Percentiles rank a stretch among this genome's conserved stretches.
phyloP scores from a whole-genome alignment of 2,888 invertebrate species.

The Dolichomitus sp. region DNA sequence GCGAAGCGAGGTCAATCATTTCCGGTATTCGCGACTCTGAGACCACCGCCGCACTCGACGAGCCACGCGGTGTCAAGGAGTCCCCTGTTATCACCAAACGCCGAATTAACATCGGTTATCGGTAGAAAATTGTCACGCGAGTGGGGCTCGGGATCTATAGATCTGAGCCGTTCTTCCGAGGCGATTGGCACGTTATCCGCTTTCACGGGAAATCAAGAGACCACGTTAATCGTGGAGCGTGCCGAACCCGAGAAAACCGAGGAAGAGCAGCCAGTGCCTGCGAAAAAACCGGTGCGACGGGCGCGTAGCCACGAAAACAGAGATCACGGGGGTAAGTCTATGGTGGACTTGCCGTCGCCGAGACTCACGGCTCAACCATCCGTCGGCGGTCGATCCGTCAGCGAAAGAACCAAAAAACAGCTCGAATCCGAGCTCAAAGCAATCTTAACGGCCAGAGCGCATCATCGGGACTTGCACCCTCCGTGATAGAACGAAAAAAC shows the following conservation, averaged over 20 bases:
- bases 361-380: conserved; percentile 81
- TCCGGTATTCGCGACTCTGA: conserved; percentile 83
- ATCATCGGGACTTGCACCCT: conserved; percentile 84
- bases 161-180: conserved; percentile 81
- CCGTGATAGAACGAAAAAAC: conserved; percentile 80
- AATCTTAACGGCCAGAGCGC: conserved; percentile 84
- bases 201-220: conserved; percentile 76
- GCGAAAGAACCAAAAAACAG: conserved; percentile 84
- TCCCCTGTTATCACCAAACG: conserved; percentile 82
- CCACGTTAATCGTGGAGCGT: conserved; percentile 74
- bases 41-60: conserved; percentile 75
- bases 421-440: conserved; percentile 85
- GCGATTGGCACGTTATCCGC: conserved; percentile 80
- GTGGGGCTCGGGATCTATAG: conserved; percentile 83
- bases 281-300: conserved; percentile 82
- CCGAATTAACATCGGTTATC: conserved; percentile 81
- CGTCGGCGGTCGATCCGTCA: conserved; percentile 83
- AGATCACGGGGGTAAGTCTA: conserved; percentile 75
- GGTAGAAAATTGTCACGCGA: conserved; percentile 84
- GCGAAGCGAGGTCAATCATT: conserved; percentile 84
- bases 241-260: conserved; percentile 71
- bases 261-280: conserved; percentile 62
- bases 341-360: conserved; percentile 79
- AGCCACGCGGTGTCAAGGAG: conserved; percentile 75
- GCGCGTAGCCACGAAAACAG: conserved; percentile 84